These are phyloP conservation scores for Marmota flaviventris DNA, from an alignment of 2,113 vertebrate genomes.

Conservation along the genomic window DNA sequence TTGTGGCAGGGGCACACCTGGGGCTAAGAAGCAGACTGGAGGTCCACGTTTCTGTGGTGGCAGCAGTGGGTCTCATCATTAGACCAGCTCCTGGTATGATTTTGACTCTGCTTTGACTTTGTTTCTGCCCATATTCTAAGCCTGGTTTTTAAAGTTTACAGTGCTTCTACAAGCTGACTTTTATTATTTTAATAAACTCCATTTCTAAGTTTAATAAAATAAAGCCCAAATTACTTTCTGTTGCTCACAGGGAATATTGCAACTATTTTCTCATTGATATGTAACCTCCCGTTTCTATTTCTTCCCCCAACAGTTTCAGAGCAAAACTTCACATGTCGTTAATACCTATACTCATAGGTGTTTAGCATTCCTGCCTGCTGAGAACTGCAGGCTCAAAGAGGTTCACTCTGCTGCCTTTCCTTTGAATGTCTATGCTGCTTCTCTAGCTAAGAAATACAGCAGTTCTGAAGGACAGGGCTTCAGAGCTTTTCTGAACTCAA, in stretches of 20 bases:
- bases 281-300: slow-evolving; percentile 32
- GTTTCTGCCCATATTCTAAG: slow-evolving; percentile 29
- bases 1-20: background rate
- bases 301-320: background rate
- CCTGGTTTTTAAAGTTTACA: background rate
- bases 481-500: background rate
- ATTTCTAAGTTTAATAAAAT: background rate
- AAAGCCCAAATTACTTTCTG: background rate
- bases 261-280: slow-evolving; percentile 12
- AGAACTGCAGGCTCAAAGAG: background rate
- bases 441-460: background rate
- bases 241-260: background rate
- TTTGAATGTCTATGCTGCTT: background rate
- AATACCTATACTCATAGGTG: background rate
- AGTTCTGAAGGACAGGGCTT: background rate
- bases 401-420: background rate
- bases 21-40: background rate
- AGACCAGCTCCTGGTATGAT: background rate
- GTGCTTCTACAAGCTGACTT: background rate
- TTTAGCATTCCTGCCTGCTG: background rate
- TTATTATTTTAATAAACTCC: background rate
- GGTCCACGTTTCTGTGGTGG: background rate
- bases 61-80: background rate
- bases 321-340: background rate
- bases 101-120: background rate